Percentiles rank a stretch among this genome's conserved stretches.
Conservation (phyloP, 2,113 vertebrate genomes). For the Camelus dromedarius region DNA sequence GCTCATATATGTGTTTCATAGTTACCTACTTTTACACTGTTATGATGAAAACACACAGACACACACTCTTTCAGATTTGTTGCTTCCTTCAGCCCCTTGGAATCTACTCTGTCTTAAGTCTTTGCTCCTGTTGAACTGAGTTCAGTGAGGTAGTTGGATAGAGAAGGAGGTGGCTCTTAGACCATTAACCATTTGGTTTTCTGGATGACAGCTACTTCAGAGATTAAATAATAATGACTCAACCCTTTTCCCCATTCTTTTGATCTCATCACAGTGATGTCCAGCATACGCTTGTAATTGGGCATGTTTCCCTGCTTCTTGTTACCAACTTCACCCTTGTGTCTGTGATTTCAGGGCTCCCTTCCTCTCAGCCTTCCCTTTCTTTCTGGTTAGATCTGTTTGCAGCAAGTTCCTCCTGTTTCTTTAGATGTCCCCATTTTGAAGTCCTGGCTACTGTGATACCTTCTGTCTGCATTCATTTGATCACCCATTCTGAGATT, state of each 20-base stretch:
- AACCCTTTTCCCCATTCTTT: not conserved
- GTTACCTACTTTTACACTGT: not conserved
- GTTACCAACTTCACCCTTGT: not conserved
- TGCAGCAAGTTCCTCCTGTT: not conserved
- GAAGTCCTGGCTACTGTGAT: not conserved
- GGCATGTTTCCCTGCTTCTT: not conserved
- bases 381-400: constrained; percentile 39
- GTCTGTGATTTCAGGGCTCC: not conserved
- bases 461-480: not conserved
- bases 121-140: constrained; percentile 16
- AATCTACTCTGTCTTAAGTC: not conserved
- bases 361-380: constrained; percentile 1
- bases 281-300: not conserved
- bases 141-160: constrained; percentile 40
- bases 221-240: not conserved
- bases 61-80: not conserved
- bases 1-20: not conserved
- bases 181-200: not conserved
- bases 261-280: constrained; percentile 34
- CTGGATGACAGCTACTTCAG: not conserved
- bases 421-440: constrained; percentile 34
- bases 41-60: constrained; percentile 18
- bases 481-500: not conserved
- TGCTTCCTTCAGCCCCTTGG: not conserved
- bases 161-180: not conserved